phyloP scores from a whole-genome alignment of 64 coral and sea anemone species.

The Orbicella faveolata region DNA sequence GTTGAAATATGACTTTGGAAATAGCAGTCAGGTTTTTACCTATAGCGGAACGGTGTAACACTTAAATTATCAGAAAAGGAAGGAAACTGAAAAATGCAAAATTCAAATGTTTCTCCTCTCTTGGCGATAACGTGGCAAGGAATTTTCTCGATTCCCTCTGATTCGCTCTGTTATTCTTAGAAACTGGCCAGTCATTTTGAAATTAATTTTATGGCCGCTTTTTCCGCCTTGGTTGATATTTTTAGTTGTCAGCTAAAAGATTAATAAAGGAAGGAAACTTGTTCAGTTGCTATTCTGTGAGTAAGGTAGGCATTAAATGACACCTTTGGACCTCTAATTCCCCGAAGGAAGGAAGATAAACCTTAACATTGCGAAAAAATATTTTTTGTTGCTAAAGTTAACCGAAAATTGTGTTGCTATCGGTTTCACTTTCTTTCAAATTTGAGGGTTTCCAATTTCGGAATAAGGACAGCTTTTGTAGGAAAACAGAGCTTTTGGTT shows the following conservation, averaged over 20 bases:
- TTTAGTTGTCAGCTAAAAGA: too few species aligned
- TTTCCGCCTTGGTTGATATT: constrained; percentile 4
- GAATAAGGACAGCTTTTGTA: background rate
- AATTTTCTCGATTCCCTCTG: background rate
- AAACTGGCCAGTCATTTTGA: background rate
- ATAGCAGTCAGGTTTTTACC: too few species aligned
- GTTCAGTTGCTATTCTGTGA: background rate
- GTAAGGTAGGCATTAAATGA: background rate
- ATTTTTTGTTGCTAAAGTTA: background rate
- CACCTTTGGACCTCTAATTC: background rate
- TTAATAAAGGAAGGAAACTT: too few species aligned
- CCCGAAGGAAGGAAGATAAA: too few species aligned
- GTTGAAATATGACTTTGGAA: too few species aligned
- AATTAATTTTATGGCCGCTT: background rate
- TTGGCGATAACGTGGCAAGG: too few species aligned
- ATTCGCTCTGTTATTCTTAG: background rate
- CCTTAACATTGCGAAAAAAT: too few species aligned
- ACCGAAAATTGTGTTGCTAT: background rate
- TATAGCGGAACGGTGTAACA: too few species aligned
- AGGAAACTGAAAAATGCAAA: too few species aligned
- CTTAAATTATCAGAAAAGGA: too few species aligned
- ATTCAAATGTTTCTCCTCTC: too few species aligned
- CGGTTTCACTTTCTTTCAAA: background rate
- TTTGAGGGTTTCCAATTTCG: background rate
- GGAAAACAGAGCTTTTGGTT: background rate